phyloP scores from a whole-genome alignment of 2,797 vertebrate genomes.

The Gallinago solitaria region DNA sequence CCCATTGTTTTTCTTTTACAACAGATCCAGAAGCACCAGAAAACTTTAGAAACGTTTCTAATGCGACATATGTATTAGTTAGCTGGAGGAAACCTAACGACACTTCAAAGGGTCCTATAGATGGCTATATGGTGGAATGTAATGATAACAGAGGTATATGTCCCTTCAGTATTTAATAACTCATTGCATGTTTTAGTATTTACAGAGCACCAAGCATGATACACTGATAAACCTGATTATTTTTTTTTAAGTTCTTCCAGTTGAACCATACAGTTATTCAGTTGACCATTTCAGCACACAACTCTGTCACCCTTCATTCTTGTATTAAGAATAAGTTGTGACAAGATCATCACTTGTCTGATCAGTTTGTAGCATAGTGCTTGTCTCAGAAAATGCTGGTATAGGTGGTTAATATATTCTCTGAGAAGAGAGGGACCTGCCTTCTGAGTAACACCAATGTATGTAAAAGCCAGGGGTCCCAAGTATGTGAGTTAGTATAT shows the following conservation, averaged over 20 bases:
- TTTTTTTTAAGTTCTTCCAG: neutral
- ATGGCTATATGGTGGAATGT: accelerated
- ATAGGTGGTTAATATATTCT: neutral
- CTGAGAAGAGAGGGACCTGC: neutral
- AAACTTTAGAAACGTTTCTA: accelerated
- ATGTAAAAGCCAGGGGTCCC: neutral
- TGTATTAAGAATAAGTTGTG: neutral
- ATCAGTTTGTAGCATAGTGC: neutral
- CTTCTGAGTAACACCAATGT: neutral
- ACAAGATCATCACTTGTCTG: neutral
- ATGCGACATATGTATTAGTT: accelerated
- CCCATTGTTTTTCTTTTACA: neutral
- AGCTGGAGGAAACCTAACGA: accelerated
- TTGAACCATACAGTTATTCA: neutral
- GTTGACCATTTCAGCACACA: neutral
- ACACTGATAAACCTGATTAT: neutral
- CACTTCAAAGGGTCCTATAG: accelerated
- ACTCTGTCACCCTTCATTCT: neutral
- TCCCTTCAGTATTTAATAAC: neutral
- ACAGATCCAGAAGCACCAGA: neutral
- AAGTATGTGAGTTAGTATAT: neutral
- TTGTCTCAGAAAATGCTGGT: neutral
- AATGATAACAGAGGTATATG: accelerated
- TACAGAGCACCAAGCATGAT: neutral
- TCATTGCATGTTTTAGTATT: neutral